A percentile compares a stretch with the other conserved stretches of the same genome.
Evolutionary conservation across 2,797 vertebrate species (phyloP).

Genomic region (Dendrocincla tyrannina): DNA sequence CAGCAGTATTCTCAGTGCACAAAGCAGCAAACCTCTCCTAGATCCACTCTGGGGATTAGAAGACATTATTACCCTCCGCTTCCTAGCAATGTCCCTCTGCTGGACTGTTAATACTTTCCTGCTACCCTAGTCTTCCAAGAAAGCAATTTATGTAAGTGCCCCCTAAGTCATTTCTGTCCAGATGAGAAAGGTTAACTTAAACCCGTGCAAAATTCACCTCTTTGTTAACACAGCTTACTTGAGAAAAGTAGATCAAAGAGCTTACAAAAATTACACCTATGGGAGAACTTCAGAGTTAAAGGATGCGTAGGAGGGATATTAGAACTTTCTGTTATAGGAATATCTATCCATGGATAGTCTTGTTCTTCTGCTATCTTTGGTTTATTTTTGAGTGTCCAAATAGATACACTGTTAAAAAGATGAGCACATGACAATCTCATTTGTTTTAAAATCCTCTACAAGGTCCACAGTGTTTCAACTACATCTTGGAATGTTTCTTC

Average conservation of each 20-base stretch:
- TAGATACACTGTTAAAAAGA: background rate
- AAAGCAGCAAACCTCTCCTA: background rate
- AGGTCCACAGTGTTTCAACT: background rate
- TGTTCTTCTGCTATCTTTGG: background rate
- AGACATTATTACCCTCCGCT: background rate
- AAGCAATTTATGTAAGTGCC: background rate
- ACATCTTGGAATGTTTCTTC: background rate
- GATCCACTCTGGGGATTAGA: constrained; percentile 3
- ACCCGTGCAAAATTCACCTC: background rate
- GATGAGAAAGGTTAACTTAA: background rate
- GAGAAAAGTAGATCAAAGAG: background rate
- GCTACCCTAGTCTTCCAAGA: constrained; percentile 5
- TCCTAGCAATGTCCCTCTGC: background rate
- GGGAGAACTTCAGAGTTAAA: constrained; percentile 14
- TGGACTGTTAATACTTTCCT: background rate
- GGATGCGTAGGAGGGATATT: background rate
- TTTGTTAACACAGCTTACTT: background rate
- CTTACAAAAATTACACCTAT: background rate
- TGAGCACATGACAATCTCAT: background rate
- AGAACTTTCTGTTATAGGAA: background rate
- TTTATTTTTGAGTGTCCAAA: background rate
- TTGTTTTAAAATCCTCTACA: background rate
- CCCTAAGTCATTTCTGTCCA: background rate
- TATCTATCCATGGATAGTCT: background rate
- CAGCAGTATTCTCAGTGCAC: background rate